Conservation (phyloP, 1,140 invertebrate species). For the Pachyrhynchus sulphureomaculatus region DNA sequence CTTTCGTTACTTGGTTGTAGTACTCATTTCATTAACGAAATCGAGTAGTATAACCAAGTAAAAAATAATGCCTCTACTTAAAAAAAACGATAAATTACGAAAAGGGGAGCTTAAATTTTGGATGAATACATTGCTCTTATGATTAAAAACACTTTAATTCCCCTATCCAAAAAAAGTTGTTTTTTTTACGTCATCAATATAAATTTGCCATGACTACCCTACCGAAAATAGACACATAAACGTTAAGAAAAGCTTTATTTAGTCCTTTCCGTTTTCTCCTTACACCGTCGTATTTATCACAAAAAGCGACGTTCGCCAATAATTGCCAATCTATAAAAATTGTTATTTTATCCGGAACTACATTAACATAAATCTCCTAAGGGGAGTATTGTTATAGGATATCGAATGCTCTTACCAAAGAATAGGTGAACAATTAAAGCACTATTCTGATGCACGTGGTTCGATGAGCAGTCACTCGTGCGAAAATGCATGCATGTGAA, state of each 20-base stretch:
- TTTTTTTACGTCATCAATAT: slow-evolving; percentile 2
- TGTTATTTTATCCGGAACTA: slow-evolving; percentile 37
- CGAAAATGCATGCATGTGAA: slow-evolving; percentile 22
- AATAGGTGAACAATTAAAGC: slow-evolving; percentile 46
- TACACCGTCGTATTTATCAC: slow-evolving; percentile 20
- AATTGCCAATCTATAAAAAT: slow-evolving; percentile 32
- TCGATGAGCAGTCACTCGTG: slow-evolving; percentile 31
- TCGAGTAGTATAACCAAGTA: no score
- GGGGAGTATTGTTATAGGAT: slow-evolving; percentile 25
- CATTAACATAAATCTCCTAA: slow-evolving; percentile 33
- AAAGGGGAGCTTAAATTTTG: no score
- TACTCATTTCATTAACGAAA: no score
- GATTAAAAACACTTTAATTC: no score
- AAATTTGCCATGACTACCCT: background rate
- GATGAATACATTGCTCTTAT: no score
- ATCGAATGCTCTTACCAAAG: slow-evolving; percentile 20
- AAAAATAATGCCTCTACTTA: no score
- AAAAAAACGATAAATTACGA: no score
- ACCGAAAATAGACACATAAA: slow-evolving; percentile 14
- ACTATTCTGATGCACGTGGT: slow-evolving; percentile 42
- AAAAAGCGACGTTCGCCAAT: slow-evolving; percentile 27
- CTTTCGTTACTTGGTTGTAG: no score
- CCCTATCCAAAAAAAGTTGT: no score
- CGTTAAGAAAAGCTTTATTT: slow-evolving; percentile 8
- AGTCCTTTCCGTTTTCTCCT: slow-evolving; percentile 5